Base-by-base conservation (phyloP, 2,888 invertebrate species). In the Venusia cambrica region DNA sequence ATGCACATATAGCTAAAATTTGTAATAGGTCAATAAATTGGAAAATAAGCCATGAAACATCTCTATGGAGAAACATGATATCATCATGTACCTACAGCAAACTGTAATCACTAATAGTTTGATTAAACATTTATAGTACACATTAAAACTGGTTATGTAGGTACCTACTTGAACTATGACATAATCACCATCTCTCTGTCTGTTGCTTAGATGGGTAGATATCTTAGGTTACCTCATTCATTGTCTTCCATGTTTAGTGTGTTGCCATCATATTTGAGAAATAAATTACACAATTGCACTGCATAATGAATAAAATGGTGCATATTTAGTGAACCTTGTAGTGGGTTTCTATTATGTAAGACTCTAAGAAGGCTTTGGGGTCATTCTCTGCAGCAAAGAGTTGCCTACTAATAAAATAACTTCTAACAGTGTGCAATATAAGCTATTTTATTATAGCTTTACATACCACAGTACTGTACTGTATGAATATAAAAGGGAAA, bases 91-190 rank as follows among this genome's bases (percentile, higher is more conserved):
- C n/a, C n/a, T n/a, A n/a, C n/a, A n/a, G n/a, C n/a, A n/a, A n/a
- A n/a, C n/a, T n/a, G n/a, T n/a, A n/a, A n/a, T n/a, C 2, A 13
- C 3, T 13, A 6, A 7, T 12, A 22, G 15, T 20, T 14, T 29
- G 19, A 9, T 12, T 14, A 8, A 26, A 19, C 25, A 10, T 10
- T 13, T 7, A 21, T n/a, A 6, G 6, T 27, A 13, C 9, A 17
- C 5, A 19, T 19, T 6, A 16, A 28, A 18, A 28, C 13, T 24
- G 10, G 10, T 20, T 9, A n/a, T n/a, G n/a, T n/a, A n/a, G n/a
- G n/a, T n/a, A n/a, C n/a, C n/a, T n/a, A 10, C 8, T 15, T 21
- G 13, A 37, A 37, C 20, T 21, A 30, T 30, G 36, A 37, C 36
- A 37, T 37, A 37, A 37, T 18, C 20, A 22, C 18, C 13, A 24